A percentile compares a stretch with the other conserved stretches of the same genome.
Conservation (phyloP, 1,140 invertebrate genomes). For the Bombus fervidus region DNA sequence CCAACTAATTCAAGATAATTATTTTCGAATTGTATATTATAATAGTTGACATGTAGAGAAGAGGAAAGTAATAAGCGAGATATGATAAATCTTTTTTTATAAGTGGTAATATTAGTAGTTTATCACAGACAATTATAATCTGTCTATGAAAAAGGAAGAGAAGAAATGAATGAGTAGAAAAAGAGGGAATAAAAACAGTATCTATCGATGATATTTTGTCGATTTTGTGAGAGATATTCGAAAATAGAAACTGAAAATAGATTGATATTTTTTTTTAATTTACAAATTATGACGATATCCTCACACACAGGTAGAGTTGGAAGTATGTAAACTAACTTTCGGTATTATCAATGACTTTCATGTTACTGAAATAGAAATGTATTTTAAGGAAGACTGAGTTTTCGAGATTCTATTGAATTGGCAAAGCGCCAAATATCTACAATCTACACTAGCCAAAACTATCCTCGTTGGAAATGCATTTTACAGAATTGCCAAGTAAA, state of each 20-base stretch:
- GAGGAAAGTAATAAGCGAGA: background rate
- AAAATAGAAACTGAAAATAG: background rate
- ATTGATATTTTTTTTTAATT: background rate
- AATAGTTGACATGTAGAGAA: background rate
- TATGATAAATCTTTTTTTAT: background rate
- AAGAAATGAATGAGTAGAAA: background rate
- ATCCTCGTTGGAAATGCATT: background rate
- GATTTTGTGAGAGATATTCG: background rate
- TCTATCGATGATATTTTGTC: background rate
- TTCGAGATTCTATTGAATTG: conserved; percentile 30
- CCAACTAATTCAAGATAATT: background rate
- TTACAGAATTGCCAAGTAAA: background rate
- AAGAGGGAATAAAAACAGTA: background rate
- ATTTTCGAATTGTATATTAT: background rate
- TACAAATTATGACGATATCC: background rate
- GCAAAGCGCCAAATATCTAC: conserved; percentile 22
- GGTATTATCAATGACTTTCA: conserved; percentile 25
- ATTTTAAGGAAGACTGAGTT: conserved; percentile 43
- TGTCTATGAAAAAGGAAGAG: background rate
- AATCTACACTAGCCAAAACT: background rate
- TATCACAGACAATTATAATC: background rate
- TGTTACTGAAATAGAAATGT: conserved; percentile 27
- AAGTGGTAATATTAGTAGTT: background rate
- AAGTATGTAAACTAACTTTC: background rate
- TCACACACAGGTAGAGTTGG: background rate